Evolutionary conservation across 1,140 invertebrate genomes (phyloP), one percentile per base, ranked within the genome.

Genomic region (Lutraria rhynchaena): DNA sequence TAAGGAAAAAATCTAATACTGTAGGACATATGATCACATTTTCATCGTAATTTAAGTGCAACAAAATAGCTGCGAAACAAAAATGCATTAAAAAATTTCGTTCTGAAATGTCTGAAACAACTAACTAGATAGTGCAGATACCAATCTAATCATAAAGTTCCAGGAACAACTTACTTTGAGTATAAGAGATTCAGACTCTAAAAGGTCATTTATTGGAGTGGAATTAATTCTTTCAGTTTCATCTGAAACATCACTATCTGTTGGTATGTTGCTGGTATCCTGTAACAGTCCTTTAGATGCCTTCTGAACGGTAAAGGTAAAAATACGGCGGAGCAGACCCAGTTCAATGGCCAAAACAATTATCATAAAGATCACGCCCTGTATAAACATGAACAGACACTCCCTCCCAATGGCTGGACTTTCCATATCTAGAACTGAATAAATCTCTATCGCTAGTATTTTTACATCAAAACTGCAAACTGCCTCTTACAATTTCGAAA

Each of bases 371-470:
- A 94, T 65, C n/a, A 93, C 67, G 9, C 94, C 94, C 81, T 94
- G 92, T 13, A 93, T 80, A n/a, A 87, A 77, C 85, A 95, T 89
- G 70, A 92, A 93, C 3, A 94, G 35, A 4, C 95, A 80, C 83
- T 94, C 93, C 61, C 93, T 92, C 5, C 95, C 95, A 57, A 95
- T 86, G 0, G 94, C 94, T 33, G 92, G 90, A 19, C 83, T 87
- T 5, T 93, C 87, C 92, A 93, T 93, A 0, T 87, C 88, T 27
- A 94, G 89, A 81, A 91, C 37, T 41, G 37, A 41, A 41, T n/a
- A n/a, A n/a, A n/a, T n/a, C n/a, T n/a, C n/a, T n/a, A n/a, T n/a
- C n/a, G n/a, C n/a, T n/a, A n/a, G n/a, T n/a, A n/a, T n/a, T n/a
- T n/a, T n/a, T n/a, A n/a, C n/a, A n/a, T n/a, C n/a, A n/a, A n/a